A percentile compares a stretch with the other conserved stretches of the same genome.
Evolutionary conservation across 2,888 invertebrate genomes (phyloP).

Genomic region (Phytoseiulus persimilis): DNA sequence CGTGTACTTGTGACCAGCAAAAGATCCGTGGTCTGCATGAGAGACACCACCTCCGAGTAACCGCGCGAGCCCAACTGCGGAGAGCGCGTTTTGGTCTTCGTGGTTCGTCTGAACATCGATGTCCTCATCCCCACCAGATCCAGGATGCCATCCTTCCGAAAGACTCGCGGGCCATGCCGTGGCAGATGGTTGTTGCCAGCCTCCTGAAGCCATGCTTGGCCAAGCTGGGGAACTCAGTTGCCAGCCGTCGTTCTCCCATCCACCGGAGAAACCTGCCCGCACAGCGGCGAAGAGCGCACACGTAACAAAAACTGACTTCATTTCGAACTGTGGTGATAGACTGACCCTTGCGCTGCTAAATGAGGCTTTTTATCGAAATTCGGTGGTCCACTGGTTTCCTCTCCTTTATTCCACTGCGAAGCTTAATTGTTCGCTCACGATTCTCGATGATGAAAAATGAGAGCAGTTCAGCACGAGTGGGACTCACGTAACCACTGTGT

Average conservation of each 20-base stretch:
- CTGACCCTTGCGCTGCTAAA: neutral
- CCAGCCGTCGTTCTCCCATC: neutral
- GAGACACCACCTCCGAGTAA: constrained; percentile 11
- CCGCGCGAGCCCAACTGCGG: neutral
- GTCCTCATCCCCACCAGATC: neutral
- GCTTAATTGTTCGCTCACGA: neutral
- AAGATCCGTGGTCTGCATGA: neutral
- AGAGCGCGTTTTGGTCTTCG: constrained; percentile 7
- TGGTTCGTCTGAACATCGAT: neutral
- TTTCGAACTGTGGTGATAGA: neutral
- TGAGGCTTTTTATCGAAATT: neutral
- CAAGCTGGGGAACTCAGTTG: neutral
- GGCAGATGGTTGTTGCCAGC: neutral
- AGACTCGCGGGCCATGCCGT: neutral
- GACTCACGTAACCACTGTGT: neutral
- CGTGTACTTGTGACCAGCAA: constrained; percentile 13
- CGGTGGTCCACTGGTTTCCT: no score
- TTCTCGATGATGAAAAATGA: neutral
- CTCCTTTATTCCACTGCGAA: neutral
- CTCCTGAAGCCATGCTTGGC: neutral
- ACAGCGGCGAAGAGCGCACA: neutral
- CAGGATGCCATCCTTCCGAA: neutral
- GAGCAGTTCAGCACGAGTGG: neutral
- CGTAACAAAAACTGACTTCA: neutral
- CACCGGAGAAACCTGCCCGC: neutral